phyloP scores from a whole-genome alignment of 2,888 invertebrate genomes.

The Odontothrips loti region DNA sequence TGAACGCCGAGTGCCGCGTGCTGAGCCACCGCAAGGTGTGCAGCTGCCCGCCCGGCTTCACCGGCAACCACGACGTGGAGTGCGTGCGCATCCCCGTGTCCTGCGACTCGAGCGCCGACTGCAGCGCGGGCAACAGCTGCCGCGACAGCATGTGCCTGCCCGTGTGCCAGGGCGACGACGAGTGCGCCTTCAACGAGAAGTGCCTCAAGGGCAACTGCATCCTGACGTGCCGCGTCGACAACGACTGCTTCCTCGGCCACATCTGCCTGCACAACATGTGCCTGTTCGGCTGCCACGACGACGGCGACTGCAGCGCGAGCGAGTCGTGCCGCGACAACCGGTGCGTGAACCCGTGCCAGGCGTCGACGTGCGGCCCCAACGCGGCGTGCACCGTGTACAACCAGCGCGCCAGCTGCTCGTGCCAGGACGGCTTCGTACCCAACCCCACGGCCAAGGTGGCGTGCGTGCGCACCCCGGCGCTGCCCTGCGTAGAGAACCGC shows the following conservation, averaged over 20 bases:
- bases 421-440: constrained; percentile 72
- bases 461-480: constrained; percentile 74
- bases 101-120: constrained; percentile 66
- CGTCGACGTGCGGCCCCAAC: constrained; percentile 80
- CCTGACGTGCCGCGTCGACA: constrained; percentile 83
- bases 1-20: constrained; percentile 73
- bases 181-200: constrained; percentile 86
- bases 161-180: constrained; percentile 67
- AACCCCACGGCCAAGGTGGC: constrained; percentile 79
- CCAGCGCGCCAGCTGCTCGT: constrained; percentile 76
- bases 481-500: constrained; percentile 69
- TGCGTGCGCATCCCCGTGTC: constrained; percentile 79
- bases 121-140: constrained; percentile 67
- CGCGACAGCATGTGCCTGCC: constrained; percentile 79
- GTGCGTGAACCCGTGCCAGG: constrained; percentile 71
- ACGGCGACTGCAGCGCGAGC: constrained; percentile 81
- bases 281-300: constrained; percentile 76
- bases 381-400: constrained; percentile 74
- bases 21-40: constrained; percentile 72
- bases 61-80: constrained; percentile 77
- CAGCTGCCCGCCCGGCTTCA: constrained; percentile 77
- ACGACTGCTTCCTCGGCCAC: constrained; percentile 88
- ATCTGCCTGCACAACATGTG: constrained; percentile 84
- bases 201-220: constrained; percentile 77
- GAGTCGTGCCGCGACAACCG: constrained; percentile 77